Percentiles rank a stretch among this genome's conserved stretches.
These are phyloP conservation scores for Olivierus martensii DNA, from an alignment of 1,140 invertebrate genomes.

Conservation along the genomic window DNA sequence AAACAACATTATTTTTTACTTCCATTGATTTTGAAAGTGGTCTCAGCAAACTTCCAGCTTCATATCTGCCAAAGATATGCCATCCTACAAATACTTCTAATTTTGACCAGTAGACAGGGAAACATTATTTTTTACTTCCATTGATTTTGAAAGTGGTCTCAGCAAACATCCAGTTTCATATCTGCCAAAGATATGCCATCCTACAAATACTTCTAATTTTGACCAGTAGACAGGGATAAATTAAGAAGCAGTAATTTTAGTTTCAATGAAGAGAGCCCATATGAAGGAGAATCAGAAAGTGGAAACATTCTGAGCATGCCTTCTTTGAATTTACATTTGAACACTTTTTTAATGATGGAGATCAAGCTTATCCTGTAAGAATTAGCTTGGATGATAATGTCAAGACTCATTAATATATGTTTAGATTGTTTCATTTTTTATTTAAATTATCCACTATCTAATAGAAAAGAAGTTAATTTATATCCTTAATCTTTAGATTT, in stretches of 20 bases:
- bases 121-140: slow-evolving; percentile 74
- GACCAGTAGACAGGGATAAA: slow-evolving; percentile 84
- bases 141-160: slow-evolving; percentile 81
- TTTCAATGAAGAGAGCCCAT: slow-evolving; percentile 50
- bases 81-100: slow-evolving; percentile 95
- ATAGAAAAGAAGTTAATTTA: too few species aligned
- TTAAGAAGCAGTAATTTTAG: slow-evolving; percentile 46
- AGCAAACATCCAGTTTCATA: slow-evolving; percentile 76
- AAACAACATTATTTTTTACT: slow-evolving; percentile 86
- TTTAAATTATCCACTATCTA: too few species aligned
- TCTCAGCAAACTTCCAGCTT: slow-evolving; percentile 69
- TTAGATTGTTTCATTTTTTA: slow-evolving; percentile 7
- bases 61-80: slow-evolving; percentile 85
- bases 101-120: slow-evolving; percentile 87
- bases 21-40: slow-evolving; percentile 83
- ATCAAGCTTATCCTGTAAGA: slow-evolving; percentile 45
- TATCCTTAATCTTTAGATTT: too few species aligned
- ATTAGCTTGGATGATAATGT: slow-evolving; percentile 69
- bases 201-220: slow-evolving; percentile 95
- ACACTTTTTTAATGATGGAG: slow-evolving; percentile 85
- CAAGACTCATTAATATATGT: slow-evolving; percentile 64
- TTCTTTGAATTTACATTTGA: slow-evolving; percentile 99
- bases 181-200: slow-evolving; percentile 83
- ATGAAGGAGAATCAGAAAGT: slow-evolving; percentile 55
- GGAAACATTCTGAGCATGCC: slow-evolving; percentile 67